phyloP scores from a whole-genome alignment of 2,113 vertebrate genomes.

The Phaethon lepturus region DNA sequence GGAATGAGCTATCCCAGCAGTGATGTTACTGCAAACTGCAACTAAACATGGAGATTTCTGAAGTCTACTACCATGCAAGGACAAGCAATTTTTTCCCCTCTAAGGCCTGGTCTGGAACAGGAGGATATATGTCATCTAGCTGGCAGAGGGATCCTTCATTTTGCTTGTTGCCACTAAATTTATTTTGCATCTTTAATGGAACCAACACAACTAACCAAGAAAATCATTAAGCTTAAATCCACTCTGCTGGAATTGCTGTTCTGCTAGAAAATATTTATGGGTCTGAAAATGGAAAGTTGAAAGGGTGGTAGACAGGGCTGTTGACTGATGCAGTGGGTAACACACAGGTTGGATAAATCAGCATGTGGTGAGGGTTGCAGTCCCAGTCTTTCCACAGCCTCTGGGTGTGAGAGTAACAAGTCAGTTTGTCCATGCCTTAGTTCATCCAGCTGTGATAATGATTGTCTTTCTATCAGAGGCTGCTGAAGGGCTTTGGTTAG shows the following conservation, averaged over 20 bases:
- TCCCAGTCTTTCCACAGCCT: not conserved
- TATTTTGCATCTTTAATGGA: not conserved
- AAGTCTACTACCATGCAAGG: not conserved
- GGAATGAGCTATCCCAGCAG: not conserved
- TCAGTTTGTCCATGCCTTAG: not conserved
- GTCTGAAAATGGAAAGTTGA: not conserved
- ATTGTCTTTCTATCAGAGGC: not conserved
- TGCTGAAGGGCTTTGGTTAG: not conserved
- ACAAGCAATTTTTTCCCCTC: not conserved
- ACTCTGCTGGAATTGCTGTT: not conserved
- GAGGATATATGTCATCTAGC: not conserved
- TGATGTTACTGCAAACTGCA: not conserved
- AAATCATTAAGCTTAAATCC: not conserved
- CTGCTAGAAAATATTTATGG: not conserved
- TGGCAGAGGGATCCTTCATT: not conserved
- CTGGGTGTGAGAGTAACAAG: not conserved
- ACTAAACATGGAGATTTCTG: not conserved
- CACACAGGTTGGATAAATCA: not conserved
- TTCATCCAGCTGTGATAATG: not conserved
- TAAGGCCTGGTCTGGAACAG: not conserved
- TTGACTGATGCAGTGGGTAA: not conserved
- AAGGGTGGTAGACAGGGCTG: not conserved
- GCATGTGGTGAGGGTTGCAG: fast-evolving
- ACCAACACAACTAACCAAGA: not conserved
- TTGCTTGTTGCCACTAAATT: not conserved